A percentile compares a stretch with the other conserved stretches of the same genome.
Evolutionary conservation across 2,113 vertebrate genomes (phyloP).

Genomic region (Colistium nudipinnis): DNA sequence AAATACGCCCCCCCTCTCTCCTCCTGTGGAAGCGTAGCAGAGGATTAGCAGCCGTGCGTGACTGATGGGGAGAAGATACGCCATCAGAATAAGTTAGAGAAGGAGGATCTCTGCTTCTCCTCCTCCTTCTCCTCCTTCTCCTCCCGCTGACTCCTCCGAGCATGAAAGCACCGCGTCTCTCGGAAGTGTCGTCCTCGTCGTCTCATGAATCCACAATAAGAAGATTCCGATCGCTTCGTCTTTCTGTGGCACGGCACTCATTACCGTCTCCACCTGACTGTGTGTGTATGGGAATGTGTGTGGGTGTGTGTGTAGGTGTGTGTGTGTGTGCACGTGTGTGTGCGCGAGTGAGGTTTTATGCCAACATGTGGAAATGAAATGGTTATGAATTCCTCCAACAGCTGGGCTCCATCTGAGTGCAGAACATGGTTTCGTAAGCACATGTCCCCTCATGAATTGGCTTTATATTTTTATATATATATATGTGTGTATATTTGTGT

Average conservation of each 20-base stretch:
- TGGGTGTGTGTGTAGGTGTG: not conserved
- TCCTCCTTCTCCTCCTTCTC: no score
- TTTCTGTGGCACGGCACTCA: conserved; percentile 58
- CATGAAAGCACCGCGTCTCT: conserved; percentile 49
- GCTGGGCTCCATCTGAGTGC: conserved; percentile 23
- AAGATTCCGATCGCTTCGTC: conserved; percentile 53
- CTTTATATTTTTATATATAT: no score
- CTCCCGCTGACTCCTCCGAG: conserved; percentile 53
- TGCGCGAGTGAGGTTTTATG: conserved; percentile 4
- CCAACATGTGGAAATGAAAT: conserved; percentile 48
- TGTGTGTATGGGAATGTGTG: conserved; percentile 2
- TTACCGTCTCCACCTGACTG: conserved; percentile 63
- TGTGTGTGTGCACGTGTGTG: conserved; percentile 2
- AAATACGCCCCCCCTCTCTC: conserved; percentile 57
- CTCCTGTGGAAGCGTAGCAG: conserved; percentile 54
- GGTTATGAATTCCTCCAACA: conserved; percentile 48
- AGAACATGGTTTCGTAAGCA: conserved; percentile 7
- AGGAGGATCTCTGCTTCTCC: conserved; percentile 49
- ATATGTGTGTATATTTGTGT: no score
- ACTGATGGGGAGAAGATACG: conserved; percentile 79
- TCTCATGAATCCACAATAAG: conserved; percentile 63
- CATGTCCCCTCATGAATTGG: not conserved
- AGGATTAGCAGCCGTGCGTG: conserved; percentile 79
- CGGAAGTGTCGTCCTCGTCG: conserved; percentile 64
- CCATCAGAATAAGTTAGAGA: conserved; percentile 78